A percentile compares a stretch with the other conserved stretches of the same genome.
phyloP scores from a whole-genome alignment of 92 coral and sea anemone species.

The Hydrozoanthus gracilis region DNA sequence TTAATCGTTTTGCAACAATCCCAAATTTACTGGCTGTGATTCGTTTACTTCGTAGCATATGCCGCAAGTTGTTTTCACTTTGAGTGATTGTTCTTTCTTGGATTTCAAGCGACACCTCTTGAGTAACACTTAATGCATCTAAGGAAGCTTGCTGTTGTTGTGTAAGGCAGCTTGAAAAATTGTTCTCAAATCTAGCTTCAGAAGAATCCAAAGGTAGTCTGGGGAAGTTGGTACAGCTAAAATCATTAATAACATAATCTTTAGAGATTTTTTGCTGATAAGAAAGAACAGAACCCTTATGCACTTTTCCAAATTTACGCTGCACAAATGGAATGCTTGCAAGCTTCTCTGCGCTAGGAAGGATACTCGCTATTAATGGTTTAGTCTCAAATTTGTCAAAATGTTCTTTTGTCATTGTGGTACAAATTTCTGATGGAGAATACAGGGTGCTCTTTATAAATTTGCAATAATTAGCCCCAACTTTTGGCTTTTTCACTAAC shows the following conservation, averaged over 20 bases:
- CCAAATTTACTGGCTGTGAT: slow-evolving; percentile 79
- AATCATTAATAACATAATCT: slow-evolving; percentile 64
- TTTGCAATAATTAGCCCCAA: slow-evolving; percentile 49
- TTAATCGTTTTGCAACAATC: slow-evolving; percentile 43
- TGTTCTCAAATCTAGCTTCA: slow-evolving; percentile 45
- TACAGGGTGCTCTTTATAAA: slow-evolving; percentile 61
- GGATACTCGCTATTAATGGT: slow-evolving; percentile 42
- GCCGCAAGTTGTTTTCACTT: slow-evolving; percentile 59
- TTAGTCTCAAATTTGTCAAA: slow-evolving; percentile 28
- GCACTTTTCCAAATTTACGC: slow-evolving; percentile 60
- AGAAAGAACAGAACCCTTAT: slow-evolving; percentile 59
- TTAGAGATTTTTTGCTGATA: slow-evolving; percentile 56
- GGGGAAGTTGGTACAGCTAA: slow-evolving; percentile 54
- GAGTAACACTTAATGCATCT: slow-evolving; percentile 39
- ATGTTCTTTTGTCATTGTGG: slow-evolving; percentile 47
- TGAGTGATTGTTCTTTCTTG: slow-evolving; percentile 60
- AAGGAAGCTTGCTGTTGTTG: slow-evolving; percentile 48
- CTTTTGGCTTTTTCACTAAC: slow-evolving; percentile 52
- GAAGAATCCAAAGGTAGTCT: slow-evolving; percentile 47
- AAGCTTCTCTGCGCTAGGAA: slow-evolving; percentile 29
- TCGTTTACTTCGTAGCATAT: slow-evolving; percentile 54
- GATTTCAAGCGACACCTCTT: slow-evolving; percentile 36
- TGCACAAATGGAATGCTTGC: slow-evolving; percentile 47
- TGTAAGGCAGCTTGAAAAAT: slow-evolving; percentile 32
- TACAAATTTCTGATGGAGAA: slow-evolving; percentile 51